Conservation (phyloP, 2,888 invertebrate genomes). For the Synergus laeviventris region DNA sequence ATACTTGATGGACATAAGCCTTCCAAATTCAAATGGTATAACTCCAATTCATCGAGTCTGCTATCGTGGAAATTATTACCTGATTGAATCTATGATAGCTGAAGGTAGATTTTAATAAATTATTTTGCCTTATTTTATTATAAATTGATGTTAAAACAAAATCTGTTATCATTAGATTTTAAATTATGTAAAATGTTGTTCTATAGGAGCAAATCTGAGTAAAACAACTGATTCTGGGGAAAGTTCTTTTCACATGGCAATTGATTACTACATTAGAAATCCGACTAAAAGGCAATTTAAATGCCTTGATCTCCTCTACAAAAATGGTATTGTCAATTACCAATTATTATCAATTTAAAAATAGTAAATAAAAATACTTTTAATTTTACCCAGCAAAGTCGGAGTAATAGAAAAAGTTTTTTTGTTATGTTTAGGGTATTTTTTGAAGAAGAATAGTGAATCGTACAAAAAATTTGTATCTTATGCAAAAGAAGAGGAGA, state of each 20-base stretch:
- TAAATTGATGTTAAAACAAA: not conserved
- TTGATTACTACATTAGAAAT: constrained; percentile 49
- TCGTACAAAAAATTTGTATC: constrained; percentile 56
- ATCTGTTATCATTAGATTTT: not conserved
- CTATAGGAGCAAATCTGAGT: constrained; percentile 57
- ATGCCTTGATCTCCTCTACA: constrained; percentile 53
- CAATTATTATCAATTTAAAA: not conserved
- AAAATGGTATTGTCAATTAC: constrained; percentile 39
- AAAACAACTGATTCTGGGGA: constrained; percentile 55
- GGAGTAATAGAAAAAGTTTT: not conserved
- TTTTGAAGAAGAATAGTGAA: constrained; percentile 47
- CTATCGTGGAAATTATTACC: constrained; percentile 53
- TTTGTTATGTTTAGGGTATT: constrained; percentile 50
- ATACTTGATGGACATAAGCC: constrained; percentile 53
- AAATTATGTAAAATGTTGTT: constrained; percentile 1
- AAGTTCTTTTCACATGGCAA: constrained; percentile 56
- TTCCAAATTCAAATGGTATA: constrained; percentile 50
- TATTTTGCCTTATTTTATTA: not conserved
- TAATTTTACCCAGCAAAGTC: not conserved
- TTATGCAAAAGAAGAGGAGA: constrained; percentile 48
- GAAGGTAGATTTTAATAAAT: constrained; percentile 50
- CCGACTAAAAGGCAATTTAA: constrained; percentile 42
- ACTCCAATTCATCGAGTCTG: constrained; percentile 62
- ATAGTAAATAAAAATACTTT: not conserved
- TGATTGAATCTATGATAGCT: constrained; percentile 57